A percentile compares a stretch with the other conserved stretches of the same genome.
These are phyloP conservation scores for Spheniscus humboldti DNA, from an alignment of 2,797 vertebrate species.

Conservation along the genomic window DNA sequence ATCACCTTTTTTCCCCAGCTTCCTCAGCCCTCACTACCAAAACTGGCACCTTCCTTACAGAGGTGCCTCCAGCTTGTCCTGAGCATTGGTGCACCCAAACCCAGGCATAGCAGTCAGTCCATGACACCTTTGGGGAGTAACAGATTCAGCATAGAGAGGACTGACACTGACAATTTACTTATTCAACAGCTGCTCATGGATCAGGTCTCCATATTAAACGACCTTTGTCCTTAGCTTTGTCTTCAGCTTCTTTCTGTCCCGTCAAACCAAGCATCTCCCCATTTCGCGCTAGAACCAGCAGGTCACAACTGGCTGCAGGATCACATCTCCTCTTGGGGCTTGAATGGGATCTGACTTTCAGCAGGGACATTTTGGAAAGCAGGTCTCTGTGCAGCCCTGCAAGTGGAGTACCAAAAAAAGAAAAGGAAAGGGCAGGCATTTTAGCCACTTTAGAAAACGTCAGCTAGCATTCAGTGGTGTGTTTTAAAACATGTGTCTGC, in stretches of 20 bases:
- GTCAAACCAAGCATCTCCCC: not conserved
- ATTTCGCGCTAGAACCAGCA: accelerated
- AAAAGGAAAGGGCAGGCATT: not conserved
- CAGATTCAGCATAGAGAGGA: not conserved
- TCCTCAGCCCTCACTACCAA: not conserved
- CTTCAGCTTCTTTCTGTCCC: not conserved
- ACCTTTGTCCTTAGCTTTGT: not conserved
- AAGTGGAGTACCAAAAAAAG: not conserved
- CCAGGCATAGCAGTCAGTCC: not conserved
- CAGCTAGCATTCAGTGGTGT: not conserved
- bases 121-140: not conserved
- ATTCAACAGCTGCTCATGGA: not conserved
- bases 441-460: not conserved
- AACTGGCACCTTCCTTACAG: not conserved
- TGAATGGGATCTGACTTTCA: not conserved
- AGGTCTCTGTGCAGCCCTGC: not conserved
- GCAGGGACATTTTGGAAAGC: not conserved
- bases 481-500: not conserved
- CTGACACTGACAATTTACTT: not conserved
- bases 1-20: not conserved
- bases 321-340: not conserved
- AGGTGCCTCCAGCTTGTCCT: not conserved
- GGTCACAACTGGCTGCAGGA: not conserved
- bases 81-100: not conserved
- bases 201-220: not conserved